These are phyloP conservation scores for Peromyscus leucopus DNA, from an alignment of 2,113 vertebrate genomes.

Conservation along the genomic window DNA sequence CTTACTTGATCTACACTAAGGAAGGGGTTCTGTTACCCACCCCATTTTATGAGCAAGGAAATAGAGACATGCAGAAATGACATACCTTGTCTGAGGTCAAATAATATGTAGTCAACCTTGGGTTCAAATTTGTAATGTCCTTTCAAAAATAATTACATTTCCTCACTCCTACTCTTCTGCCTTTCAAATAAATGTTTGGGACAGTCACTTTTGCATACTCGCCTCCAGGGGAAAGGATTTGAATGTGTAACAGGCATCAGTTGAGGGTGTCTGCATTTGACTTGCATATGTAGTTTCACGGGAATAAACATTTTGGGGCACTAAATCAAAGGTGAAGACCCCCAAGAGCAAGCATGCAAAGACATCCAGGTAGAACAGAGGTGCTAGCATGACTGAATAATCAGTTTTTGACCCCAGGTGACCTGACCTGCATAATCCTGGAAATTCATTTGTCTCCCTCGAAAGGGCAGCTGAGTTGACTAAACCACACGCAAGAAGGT, in stretches of 20 bases:
- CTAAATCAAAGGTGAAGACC: constrained; percentile 67
- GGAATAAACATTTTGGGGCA: constrained; percentile 52
- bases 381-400: constrained; percentile 68
- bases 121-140: not conserved
- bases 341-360: constrained; percentile 50
- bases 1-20: not conserved
- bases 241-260: not conserved
- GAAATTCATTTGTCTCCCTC: constrained; percentile 68
- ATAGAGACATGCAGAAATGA: not conserved
- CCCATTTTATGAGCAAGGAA: not conserved
- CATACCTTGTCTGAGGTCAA: not conserved
- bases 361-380: constrained; percentile 54
- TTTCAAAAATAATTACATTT: not conserved
- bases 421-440: constrained; percentile 72
- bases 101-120: not conserved
- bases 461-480: constrained; percentile 75
- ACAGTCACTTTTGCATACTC: not conserved
- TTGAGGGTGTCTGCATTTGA: constrained; percentile 39
- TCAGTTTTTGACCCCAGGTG: constrained; percentile 65
- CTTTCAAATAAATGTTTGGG: constrained; percentile 25
- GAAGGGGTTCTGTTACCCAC: not conserved
- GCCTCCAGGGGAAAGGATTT: not conserved
- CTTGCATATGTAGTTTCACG: constrained; percentile 1
- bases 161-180: not conserved
- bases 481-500: constrained; percentile 53